These are phyloP conservation scores for Engraulis encrasicolus DNA, from an alignment of 2,113 vertebrate species.

Conservation along the genomic window DNA sequence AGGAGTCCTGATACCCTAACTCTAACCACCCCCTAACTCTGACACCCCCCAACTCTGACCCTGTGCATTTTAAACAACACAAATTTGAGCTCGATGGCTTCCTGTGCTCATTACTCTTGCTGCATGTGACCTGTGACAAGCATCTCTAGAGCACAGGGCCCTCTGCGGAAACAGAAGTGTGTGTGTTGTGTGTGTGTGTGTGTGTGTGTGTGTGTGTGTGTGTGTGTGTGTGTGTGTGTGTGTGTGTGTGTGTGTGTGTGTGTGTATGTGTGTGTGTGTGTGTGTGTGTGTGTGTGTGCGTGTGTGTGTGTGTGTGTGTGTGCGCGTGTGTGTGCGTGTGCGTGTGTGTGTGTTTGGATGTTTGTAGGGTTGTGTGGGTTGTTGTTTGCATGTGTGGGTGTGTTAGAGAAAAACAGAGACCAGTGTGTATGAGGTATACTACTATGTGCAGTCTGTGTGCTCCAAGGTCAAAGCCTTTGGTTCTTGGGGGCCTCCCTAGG, in stretches of 20 bases:
- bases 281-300: background rate
- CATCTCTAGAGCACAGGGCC: too few species aligned
- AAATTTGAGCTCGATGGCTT: slow-evolving; percentile 35
- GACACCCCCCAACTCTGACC: slow-evolving; percentile 35
- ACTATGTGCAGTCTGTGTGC: too few species aligned
- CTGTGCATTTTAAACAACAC: slow-evolving; percentile 31
- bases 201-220: background rate
- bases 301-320: background rate
- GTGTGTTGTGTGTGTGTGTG: slow-evolving; percentile 22
- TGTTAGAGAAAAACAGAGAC: too few species aligned
- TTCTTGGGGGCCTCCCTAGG: background rate
- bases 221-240: background rate
- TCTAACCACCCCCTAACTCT: too few species aligned
- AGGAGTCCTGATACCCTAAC: too few species aligned
- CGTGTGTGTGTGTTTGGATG: too few species aligned
- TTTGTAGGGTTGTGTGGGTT: too few species aligned
- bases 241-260: background rate
- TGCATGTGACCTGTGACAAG: too few species aligned
- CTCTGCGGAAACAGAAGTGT: background rate
- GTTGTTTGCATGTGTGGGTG: too few species aligned
- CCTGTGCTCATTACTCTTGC: slow-evolving; percentile 31
- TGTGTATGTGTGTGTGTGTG: background rate
- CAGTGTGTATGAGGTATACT: too few species aligned
- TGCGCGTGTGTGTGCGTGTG: too few species aligned
- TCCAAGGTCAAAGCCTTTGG: slow-evolving; percentile 4